phyloP scores from a whole-genome alignment of 64 coral and sea anemone species.

The Trachythela sp. region DNA sequence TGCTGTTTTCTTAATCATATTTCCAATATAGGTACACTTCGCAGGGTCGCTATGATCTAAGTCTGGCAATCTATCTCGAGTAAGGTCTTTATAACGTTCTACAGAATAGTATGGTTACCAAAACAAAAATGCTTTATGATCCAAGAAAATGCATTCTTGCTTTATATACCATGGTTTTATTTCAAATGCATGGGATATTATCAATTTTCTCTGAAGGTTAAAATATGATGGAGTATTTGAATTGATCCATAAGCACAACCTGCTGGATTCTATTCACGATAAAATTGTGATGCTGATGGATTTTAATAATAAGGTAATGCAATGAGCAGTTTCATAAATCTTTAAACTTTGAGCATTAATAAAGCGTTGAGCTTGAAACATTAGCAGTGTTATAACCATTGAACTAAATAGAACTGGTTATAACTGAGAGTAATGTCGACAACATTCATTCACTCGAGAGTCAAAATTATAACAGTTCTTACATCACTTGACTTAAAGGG shows the following conservation, averaged over 20 bases:
- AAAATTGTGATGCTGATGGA: slow-evolving; percentile 99
- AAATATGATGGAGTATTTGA: slow-evolving; percentile 82
- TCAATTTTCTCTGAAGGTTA: slow-evolving; percentile 46
- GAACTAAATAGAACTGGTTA: no score
- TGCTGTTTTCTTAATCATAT: no score
- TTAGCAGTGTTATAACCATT: no score
- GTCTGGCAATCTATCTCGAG: slow-evolving; percentile 87
- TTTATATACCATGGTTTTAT: background rate
- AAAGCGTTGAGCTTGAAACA: background rate
- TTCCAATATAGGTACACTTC: slow-evolving; percentile 63
- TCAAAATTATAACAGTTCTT: background rate
- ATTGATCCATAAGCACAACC: slow-evolving; percentile 83
- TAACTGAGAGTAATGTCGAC: no score
- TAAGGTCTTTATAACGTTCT: slow-evolving; percentile 24
- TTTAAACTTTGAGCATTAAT: background rate
- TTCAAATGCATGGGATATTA: no score
- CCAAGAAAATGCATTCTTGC: background rate
- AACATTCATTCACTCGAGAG: background rate
- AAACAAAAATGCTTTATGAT: no score
- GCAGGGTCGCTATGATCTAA: slow-evolving; percentile 84
- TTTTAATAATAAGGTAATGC: slow-evolving; percentile 72
- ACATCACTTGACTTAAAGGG: no score
- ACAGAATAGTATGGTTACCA: no score
- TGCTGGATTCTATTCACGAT: slow-evolving; percentile 88
- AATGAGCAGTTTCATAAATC: background rate